Percentiles rank a stretch among this genome's conserved stretches.
These are phyloP conservation scores for Rhyacophila evoluta DNA, from an alignment of 2,888 invertebrate genomes.

Conservation along the genomic window DNA sequence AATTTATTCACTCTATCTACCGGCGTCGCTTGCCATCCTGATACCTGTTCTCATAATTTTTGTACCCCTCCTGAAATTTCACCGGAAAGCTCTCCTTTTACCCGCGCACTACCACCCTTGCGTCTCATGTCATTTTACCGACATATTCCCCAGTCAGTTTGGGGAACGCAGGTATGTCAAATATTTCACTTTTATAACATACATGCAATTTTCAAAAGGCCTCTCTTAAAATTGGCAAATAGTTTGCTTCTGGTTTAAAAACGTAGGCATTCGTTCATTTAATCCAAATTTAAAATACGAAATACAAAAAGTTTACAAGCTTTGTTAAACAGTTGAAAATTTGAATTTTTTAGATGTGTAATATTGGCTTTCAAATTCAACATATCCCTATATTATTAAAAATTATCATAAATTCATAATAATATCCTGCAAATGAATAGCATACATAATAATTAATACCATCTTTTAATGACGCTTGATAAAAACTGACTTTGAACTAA, in stretches of 20 bases:
- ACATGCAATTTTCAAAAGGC: neutral
- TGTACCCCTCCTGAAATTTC: conserved; percentile 26
- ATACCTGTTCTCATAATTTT: conserved; percentile 41
- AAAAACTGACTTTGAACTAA: no score
- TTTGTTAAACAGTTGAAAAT: no score
- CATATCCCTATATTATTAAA: no score
- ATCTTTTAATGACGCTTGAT: no score
- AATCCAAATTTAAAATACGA: neutral
- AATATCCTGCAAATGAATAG: no score
- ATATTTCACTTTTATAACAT: conserved; percentile 30
- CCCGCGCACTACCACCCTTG: neutral
- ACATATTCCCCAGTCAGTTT: conserved; percentile 7
- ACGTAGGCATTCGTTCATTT: neutral
- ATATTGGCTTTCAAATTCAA: no score
- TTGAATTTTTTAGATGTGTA: no score
- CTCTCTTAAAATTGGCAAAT: conserved; percentile 27
- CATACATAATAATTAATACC: no score
- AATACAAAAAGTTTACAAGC: no score
- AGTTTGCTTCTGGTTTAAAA: conserved; percentile 11
- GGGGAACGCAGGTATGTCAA: conserved; percentile 27
- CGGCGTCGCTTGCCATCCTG: conserved; percentile 33
- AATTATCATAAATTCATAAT: no score
- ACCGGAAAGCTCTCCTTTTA: neutral
- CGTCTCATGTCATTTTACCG: neutral
- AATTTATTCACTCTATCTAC: conserved; percentile 52